phyloP scores from a whole-genome alignment of 2,888 invertebrate species.

The Ichneumoninae sp. region DNA sequence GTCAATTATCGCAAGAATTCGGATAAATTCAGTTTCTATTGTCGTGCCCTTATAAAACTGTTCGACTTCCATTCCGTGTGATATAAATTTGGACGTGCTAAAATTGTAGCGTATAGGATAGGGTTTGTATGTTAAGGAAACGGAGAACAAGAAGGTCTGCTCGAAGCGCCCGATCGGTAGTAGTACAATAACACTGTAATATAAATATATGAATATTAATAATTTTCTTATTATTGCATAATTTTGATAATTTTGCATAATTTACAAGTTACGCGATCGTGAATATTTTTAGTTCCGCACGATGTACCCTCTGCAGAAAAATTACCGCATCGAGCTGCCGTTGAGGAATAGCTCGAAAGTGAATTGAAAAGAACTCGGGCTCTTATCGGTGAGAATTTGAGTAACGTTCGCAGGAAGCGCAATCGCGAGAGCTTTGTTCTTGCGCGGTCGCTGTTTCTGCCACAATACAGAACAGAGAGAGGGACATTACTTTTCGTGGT shows the following conservation, averaged over 20 bases:
- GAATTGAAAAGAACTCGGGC: conserved; percentile 13
- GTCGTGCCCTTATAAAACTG: too few species aligned
- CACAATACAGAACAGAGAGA: conserved; percentile 49
- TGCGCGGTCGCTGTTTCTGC: conserved; percentile 44
- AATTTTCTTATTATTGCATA: neutral
- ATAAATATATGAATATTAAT: neutral
- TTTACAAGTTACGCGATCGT: neutral
- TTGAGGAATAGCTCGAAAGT: conserved; percentile 1
- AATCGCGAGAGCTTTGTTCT: conserved; percentile 58
- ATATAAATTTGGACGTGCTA: too few species aligned
- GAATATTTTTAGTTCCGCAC: neutral
- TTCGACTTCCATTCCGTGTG: too few species aligned
- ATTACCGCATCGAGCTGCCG: neutral
- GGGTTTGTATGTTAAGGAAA: too few species aligned
- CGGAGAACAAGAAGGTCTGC: too few species aligned
- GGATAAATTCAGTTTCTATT: too few species aligned
- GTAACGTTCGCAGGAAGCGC: conserved; percentile 47
- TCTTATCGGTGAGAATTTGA: conserved; percentile 64
- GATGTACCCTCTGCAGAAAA: neutral
- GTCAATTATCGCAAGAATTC: too few species aligned
- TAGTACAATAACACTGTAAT: too few species aligned
- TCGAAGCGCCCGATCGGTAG: too few species aligned
- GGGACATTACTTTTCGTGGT: conserved; percentile 70
- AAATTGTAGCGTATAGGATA: too few species aligned
- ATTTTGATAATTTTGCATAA: neutral